Evolutionary conservation across 2,797 vertebrate genomes (phyloP), one percentile per base, ranked within the genome.

Genomic region (Esox masquinongy): DNA sequence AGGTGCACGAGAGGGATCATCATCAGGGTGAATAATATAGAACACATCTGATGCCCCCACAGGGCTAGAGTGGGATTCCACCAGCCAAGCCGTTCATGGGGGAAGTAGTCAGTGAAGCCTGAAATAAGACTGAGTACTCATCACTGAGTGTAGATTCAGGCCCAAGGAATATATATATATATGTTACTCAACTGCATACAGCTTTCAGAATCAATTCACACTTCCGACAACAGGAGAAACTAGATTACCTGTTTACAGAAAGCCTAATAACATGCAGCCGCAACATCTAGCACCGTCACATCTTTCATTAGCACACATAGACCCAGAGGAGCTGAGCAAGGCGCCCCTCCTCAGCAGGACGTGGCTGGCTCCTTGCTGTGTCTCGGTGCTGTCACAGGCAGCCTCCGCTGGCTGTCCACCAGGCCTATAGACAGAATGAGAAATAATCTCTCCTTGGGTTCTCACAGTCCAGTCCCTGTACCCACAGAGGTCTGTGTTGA

Each of bases 401-500:
- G 15, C 68, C 68, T 70, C 12, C 6, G 22, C 22, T 24, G n/a
- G 36, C 67, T 39, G 16, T 43, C 19, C 39, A 8, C 31, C 34
- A 9, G 53, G 53, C n/a, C n/a, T 66, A 31, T 31, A 66, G 63
- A 29, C 0, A 26, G 29, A 67, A 67, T 67, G 64, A 67, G 31
- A 29, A 67, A 67, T 67, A 15, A 31, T 29, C 16, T 67, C 64
- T 67, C 31, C 64, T 34, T 14, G 29, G 6, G 64, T 67, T 29
- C 64, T 34, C 26, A 15, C 68, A 1, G 31, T 43, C 36, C 67
- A 68, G 39, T 51, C 69, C 24, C 17, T 50, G 47, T 47, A 49
- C 68, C 22, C 68, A 50, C 4, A 50, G 43, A 47, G 68, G n/a
- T 49, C 72, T 74, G 56, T 61, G 56, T 26, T 14, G 77, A 74